Percentiles rank a stretch among this genome's conserved stretches.
Conservation (phyloP, 2,797 vertebrate genomes). For the Danionella dracula region DNA sequence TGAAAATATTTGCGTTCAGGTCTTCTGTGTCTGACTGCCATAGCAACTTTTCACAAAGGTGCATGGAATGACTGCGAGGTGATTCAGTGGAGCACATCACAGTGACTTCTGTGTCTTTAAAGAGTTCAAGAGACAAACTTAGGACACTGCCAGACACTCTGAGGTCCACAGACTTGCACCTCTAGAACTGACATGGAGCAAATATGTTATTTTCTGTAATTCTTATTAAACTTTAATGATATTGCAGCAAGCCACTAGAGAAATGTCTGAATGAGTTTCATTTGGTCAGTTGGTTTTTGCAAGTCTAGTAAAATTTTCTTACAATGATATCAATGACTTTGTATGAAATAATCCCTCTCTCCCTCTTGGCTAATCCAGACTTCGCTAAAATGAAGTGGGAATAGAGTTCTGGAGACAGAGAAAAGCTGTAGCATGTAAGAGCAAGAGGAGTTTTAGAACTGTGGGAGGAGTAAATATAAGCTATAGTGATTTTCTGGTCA, state of each 20-base stretch:
- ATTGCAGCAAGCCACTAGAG: background rate
- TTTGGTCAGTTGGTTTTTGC: too few relatives aligned
- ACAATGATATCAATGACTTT: too few relatives aligned
- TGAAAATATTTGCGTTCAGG: constrained; percentile 5
- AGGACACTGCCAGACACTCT: constrained; percentile 10
- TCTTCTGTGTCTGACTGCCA: constrained; percentile 18
- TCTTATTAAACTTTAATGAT: background rate
- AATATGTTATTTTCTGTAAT: background rate
- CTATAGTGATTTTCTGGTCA: too few relatives aligned
- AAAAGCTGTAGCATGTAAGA: too few relatives aligned
- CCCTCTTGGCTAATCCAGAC: too few relatives aligned
- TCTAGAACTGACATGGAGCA: background rate
- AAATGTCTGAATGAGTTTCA: too few relatives aligned
- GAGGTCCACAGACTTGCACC: background rate
- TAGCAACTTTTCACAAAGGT: constrained; percentile 16
- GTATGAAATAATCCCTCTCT: too few relatives aligned
- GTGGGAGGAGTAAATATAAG: too few relatives aligned
- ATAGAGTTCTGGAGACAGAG: too few relatives aligned
- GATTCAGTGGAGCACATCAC: constrained; percentile 14
- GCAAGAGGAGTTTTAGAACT: too few relatives aligned
- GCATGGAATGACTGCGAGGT: constrained; percentile 1
- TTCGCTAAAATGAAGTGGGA: too few relatives aligned
- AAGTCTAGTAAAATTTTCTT: too few relatives aligned
- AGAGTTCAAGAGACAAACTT: constrained; percentile 3
- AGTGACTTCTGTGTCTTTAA: constrained; percentile 6